Evolutionary conservation across 2,888 invertebrate genomes (phyloP).

Genomic region (Deladenus siricidicola): DNA sequence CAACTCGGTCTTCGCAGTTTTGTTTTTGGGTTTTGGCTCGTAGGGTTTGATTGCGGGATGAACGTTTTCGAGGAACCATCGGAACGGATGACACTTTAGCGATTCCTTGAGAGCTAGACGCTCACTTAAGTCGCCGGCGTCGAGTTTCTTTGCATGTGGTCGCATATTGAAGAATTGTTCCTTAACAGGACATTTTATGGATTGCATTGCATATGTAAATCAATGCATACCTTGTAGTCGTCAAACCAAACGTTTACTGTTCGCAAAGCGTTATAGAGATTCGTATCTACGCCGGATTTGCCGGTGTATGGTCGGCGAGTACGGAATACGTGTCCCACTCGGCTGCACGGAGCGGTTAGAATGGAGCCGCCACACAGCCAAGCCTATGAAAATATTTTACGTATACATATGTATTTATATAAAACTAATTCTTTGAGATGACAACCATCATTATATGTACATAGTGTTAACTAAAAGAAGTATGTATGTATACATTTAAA

Average conservation of each 20-base stretch:
- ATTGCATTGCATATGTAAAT: too few relatives aligned
- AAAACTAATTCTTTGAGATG: too few relatives aligned
- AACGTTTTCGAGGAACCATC: slow-evolving; percentile 76
- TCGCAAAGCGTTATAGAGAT: slow-evolving; percentile 88
- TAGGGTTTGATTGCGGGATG: slow-evolving; percentile 62
- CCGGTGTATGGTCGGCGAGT: slow-evolving; percentile 94
- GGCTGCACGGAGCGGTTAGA: slow-evolving; percentile 88
- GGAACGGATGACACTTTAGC: slow-evolving; percentile 72
- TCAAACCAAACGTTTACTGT: slow-evolving; percentile 99
- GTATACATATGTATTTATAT: neutral
- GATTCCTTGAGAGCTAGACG: slow-evolving; percentile 66
- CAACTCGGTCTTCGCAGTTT: too few relatives aligned
- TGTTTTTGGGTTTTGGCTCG: slow-evolving; percentile 11
- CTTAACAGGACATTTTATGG: slow-evolving; percentile 27
- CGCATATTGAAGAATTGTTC: slow-evolving; percentile 32
- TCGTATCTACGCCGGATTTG: slow-evolving; percentile 68
- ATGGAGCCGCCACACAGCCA: slow-evolving; percentile 94
- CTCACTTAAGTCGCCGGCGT: slow-evolving; percentile 72
- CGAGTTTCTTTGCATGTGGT: slow-evolving; percentile 57
- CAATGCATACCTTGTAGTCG: slow-evolving; percentile 96
- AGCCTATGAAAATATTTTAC: slow-evolving; percentile 65
- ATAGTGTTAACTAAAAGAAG: too few relatives aligned
- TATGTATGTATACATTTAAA: neutral
- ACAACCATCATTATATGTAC: too few relatives aligned
- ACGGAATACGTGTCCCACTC: slow-evolving; percentile 93